These are phyloP conservation scores for Acridotheres tristis DNA, from an alignment of 2,797 vertebrate species.

Conservation along the genomic window DNA sequence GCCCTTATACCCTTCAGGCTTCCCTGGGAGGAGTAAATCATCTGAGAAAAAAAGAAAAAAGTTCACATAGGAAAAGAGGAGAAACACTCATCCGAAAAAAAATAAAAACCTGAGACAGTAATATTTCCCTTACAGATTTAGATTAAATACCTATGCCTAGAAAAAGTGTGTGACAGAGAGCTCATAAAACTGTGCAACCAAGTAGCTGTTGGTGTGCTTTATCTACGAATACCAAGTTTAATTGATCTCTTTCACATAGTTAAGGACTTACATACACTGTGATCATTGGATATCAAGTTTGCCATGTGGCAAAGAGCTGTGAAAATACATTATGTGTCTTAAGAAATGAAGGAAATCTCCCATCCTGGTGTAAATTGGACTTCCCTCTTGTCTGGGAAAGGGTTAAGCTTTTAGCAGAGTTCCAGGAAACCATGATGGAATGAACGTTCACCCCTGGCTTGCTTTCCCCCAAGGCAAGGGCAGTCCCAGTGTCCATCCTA, in stretches of 20 bases:
- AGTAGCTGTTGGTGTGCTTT: background rate
- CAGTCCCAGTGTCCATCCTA: background rate
- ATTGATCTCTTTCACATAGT: background rate
- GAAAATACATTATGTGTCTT: background rate
- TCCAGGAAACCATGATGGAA: background rate
- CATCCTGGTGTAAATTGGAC: background rate
- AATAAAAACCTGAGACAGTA: background rate
- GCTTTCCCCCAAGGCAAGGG: background rate
- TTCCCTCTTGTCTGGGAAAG: background rate
- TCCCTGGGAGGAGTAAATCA: background rate
- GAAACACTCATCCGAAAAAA: background rate
- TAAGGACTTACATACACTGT: background rate
- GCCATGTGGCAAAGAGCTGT: background rate
- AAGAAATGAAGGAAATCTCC: background rate
- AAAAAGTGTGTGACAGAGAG: background rate
- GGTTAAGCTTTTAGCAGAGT: background rate
- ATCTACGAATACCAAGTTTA: background rate
- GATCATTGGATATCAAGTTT: background rate
- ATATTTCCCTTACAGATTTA: background rate
- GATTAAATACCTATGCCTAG: background rate
- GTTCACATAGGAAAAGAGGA: background rate
- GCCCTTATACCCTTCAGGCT: background rate
- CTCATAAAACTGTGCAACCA: background rate
- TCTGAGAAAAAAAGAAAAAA: background rate
- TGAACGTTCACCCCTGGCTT: background rate